Evolutionary conservation across 2,113 vertebrate species (phyloP).

Genomic region (Amphiprion ocellaris): DNA sequence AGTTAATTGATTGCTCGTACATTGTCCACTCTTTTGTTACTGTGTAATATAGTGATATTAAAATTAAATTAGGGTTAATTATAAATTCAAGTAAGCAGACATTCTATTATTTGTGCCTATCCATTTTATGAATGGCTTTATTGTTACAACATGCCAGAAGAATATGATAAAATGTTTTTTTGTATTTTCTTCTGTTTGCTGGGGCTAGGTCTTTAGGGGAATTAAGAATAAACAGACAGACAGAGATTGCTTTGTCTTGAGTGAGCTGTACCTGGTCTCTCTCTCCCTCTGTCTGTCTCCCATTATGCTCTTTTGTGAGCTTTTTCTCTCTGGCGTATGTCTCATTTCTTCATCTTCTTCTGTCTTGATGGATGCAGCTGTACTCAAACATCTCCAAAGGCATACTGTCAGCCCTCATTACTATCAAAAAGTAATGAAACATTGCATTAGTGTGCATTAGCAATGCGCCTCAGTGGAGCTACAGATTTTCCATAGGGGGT

Average conservation of each 20-base stretch:
- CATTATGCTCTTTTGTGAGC: conserved; percentile 39
- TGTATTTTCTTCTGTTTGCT: neutral
- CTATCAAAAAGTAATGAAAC: conserved; percentile 73
- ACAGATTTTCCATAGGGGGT: conserved; percentile 22
- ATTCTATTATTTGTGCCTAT: neutral
- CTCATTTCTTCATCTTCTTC: conserved; percentile 38
- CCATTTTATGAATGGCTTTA: neutral
- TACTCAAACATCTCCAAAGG: conserved; percentile 72
- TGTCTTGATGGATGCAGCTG: conserved; percentile 60
- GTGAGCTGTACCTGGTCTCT: conserved; percentile 40
- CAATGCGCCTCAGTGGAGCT: conserved; percentile 40
- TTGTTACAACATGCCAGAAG: neutral
- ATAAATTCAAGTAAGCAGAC: neutral
- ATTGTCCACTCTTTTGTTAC: neutral
- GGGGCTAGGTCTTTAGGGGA: conserved; percentile 24
- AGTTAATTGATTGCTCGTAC: neutral
- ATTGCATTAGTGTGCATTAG: conserved; percentile 58
- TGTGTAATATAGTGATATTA: neutral
- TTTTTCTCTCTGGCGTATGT: conserved; percentile 23
- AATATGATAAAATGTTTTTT: neutral
- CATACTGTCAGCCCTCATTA: conserved; percentile 66
- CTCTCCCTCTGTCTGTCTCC: conserved; percentile 42
- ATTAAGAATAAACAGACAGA: conserved; percentile 38
- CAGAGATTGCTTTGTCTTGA: conserved; percentile 47
- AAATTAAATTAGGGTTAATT: neutral